Percentiles rank a stretch among this genome's conserved stretches.
These are phyloP conservation scores for Adelognathus sp. DNA, from an alignment of 2,888 invertebrate genomes.

Conservation along the genomic window DNA sequence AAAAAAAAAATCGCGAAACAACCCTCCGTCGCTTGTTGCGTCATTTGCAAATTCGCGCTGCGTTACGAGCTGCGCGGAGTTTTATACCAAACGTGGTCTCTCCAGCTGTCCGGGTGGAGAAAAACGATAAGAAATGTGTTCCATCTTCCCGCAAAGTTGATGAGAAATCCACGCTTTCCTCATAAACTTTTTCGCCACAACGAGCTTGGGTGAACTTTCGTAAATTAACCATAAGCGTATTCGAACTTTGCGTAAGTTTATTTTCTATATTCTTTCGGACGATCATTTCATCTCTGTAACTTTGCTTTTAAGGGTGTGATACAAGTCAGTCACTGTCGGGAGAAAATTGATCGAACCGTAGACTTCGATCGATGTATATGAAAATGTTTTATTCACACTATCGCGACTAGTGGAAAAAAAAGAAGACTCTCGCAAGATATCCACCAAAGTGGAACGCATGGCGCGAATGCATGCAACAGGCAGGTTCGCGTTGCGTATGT, in stretches of 20 bases:
- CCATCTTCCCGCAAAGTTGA: too few relatives aligned
- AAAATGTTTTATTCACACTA: background rate
- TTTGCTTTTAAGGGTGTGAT: background rate
- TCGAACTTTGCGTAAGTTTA: too few relatives aligned
- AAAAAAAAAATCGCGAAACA: background rate
- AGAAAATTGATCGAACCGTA: background rate
- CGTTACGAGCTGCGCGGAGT: background rate
- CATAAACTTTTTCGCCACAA: too few relatives aligned
- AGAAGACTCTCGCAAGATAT: background rate
- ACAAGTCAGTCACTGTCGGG: background rate
- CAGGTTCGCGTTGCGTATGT: too few relatives aligned
- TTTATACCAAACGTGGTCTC: background rate
- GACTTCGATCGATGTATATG: background rate
- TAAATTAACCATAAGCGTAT: too few relatives aligned
- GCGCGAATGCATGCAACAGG: background rate
- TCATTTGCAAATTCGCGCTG: background rate
- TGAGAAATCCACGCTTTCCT: too few relatives aligned
- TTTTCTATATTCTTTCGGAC: background rate
- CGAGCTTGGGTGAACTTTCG: too few relatives aligned
- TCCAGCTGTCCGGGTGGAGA: background rate
- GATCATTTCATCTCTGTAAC: background rate
- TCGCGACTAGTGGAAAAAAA: background rate
- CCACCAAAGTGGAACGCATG: background rate
- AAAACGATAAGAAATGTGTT: too few relatives aligned
- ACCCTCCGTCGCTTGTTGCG: background rate